Base-by-base conservation (phyloP, 2,888 invertebrate genomes). In the Isoperla grammatica region DNA sequence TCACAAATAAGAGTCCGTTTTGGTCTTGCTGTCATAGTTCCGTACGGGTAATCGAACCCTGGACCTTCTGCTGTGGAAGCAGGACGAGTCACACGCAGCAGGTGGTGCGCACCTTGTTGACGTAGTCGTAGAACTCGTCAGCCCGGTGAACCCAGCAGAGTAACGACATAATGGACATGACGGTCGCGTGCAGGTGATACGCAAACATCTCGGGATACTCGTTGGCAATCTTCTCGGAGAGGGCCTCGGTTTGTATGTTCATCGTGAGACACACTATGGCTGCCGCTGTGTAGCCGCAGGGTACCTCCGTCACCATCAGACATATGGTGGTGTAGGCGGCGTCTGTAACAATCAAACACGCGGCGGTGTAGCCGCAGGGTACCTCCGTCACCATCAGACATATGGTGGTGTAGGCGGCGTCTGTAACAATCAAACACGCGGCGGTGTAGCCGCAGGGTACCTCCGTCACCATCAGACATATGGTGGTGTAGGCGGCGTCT, bases 91-190 rank as follows among this genome's bases (percentile, higher is more conserved):
- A n/a, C n/a, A n/a, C n/a, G n/a, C n/a, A n/a, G n/a, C n/a, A n/a
- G n/a, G n/a, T n/a, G n/a, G n/a, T n/a, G 4, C 12, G 11, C 8
- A 61, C 78, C 56, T 76, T 77, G 61, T 79, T 78, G 0, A 85
- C 77, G 64, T 84, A 84, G 1, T 75, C 72, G 61, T 83, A 81
- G 56, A 85, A 76, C 1, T 80, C 75, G 65, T 72, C 71, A 0
- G 84, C 82, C 46, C 78, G 76, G 68, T 84, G 82, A 1, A 83
- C 76, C 78, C 83, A 83, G 67, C 84, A 83, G 3, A 84, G 74
- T 4, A 85, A 72, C 0, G 83, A 81, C 76, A 85, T 78, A 2
- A 84, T 70, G 0, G 82, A 78, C 61, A 83, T 75, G 0, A 84
- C 79, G 1, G 77, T 75, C 0, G 83, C 81, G 65, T 85, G 84